Evolutionary conservation across 2,113 vertebrate genomes (phyloP).

Genomic region (Helogale parvula): DNA sequence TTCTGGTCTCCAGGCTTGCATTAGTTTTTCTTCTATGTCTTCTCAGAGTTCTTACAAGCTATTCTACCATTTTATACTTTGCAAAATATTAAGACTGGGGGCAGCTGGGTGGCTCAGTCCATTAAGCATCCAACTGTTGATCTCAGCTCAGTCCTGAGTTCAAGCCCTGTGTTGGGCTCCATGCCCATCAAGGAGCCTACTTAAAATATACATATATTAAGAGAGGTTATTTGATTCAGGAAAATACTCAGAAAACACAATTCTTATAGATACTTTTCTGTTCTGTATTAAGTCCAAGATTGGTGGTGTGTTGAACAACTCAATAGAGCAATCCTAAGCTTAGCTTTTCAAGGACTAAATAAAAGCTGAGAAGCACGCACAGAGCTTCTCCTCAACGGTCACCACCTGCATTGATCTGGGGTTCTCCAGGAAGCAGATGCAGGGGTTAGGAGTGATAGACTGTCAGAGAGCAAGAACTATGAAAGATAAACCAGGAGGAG

Average conservation of each 20-base stretch:
- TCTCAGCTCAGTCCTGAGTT: too few species aligned
- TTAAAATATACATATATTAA: too few species aligned
- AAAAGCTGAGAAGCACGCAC: background rate
- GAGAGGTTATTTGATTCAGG: background rate
- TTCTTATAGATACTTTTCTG: background rate
- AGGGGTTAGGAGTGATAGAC: background rate
- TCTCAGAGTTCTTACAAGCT: background rate
- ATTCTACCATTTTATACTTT: background rate
- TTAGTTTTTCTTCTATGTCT: background rate
- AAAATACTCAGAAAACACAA: conserved; percentile 5
- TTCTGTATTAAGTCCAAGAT: background rate
- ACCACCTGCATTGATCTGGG: background rate
- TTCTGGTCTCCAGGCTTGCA: background rate
- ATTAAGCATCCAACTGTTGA: too few species aligned
- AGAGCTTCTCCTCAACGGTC: background rate
- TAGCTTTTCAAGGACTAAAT: conserved; percentile 17
- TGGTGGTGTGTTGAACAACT: background rate
- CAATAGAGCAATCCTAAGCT: background rate
- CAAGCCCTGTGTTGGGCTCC: too few species aligned
- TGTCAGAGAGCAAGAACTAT: background rate
- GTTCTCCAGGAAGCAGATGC: background rate
- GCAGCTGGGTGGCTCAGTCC: too few species aligned
- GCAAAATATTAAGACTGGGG: conserved; percentile 6
- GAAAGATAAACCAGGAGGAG: background rate
- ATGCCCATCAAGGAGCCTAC: too few species aligned